Evolutionary conservation across 2,888 invertebrate species (phyloP), one percentile per base, ranked within the genome.

Genomic region (Dynastes tityus): DNA sequence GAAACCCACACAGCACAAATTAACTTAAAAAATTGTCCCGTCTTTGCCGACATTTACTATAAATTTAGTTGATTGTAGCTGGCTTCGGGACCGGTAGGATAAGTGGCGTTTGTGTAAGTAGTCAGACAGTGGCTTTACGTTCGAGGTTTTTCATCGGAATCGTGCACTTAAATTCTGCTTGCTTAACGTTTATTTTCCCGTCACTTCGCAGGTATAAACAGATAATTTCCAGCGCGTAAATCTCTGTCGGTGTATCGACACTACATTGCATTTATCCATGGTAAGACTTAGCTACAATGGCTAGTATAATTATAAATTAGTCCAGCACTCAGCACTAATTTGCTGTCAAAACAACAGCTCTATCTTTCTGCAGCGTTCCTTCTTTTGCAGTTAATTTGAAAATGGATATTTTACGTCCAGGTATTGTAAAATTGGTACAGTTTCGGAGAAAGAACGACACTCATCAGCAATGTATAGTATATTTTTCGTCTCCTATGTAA

Each of bases 281-380:
- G 87, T 86, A 85, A 86, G 87, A 85, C 85, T 87, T 84, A 85
- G 84, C 85, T 85, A 84, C 85, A 86, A 86, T 86, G 85, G 86
- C 85, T 83, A 85, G 84, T 85, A 86, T 87, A 87, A 88, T 87
- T 87, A 88, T 88, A 88, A 88, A 88, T 88, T 87, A 87, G 86
- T 84, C 83, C 83, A 83, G 83, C 85, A 85, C 84, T 85, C 84
- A 86, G 86, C 88, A 86, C 88, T 87, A 88, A 88, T 88, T 88
- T 88, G 87, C 87, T 78, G 78, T 87, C 87, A 86, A 86, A 85
- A 85, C 84, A 86, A 86, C 85, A 85, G 83, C 85, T 85, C 85
- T 84, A 87, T 87, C 85, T 75, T 82, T 83, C 82, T 83, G 81
- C 82, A 81, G 80, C 80, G 81, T 78, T 82, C 83, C 82, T 51